Evolutionary conservation across 2,888 invertebrate genomes (phyloP).

Genomic region (Eutolmus rufibarbis): DNA sequence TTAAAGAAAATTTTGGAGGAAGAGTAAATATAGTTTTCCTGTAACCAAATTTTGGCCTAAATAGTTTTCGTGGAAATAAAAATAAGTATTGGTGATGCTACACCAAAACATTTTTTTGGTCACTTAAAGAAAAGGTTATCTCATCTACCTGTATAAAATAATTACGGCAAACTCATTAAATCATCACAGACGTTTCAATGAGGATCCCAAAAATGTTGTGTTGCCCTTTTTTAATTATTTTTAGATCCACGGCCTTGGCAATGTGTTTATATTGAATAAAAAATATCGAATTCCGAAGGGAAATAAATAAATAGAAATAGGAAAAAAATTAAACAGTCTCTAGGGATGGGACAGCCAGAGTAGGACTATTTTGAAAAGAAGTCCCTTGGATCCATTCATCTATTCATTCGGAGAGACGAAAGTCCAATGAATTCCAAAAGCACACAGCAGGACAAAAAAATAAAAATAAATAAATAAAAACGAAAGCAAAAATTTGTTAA

Average conservation of each 20-base stretch:
- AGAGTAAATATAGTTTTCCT: too few relatives aligned
- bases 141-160: not conserved
- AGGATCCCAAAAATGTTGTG: not conserved
- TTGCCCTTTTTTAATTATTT: not conserved
- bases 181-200: not conserved
- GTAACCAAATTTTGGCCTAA: not conserved
- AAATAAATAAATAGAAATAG: not conserved
- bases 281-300: not conserved
- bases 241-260: not conserved
- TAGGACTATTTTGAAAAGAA: not conserved
- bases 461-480: not conserved
- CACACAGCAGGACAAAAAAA: not conserved
- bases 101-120: not conserved
- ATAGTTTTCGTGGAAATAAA: not conserved
- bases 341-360: not conserved
- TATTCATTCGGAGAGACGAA: not conserved
- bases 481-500: conserved; percentile 15
- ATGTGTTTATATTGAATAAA: not conserved
- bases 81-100: too few relatives aligned
- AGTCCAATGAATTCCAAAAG: not conserved
- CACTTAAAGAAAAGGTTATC: not conserved
- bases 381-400: not conserved
- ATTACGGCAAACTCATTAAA: not conserved
- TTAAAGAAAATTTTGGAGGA: too few relatives aligned
- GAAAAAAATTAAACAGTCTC: not conserved